Evolutionary conservation across 2,113 vertebrate species (phyloP), one percentile per base, ranked within the genome.

Genomic region (Mesembrinibis cayennensis): DNA sequence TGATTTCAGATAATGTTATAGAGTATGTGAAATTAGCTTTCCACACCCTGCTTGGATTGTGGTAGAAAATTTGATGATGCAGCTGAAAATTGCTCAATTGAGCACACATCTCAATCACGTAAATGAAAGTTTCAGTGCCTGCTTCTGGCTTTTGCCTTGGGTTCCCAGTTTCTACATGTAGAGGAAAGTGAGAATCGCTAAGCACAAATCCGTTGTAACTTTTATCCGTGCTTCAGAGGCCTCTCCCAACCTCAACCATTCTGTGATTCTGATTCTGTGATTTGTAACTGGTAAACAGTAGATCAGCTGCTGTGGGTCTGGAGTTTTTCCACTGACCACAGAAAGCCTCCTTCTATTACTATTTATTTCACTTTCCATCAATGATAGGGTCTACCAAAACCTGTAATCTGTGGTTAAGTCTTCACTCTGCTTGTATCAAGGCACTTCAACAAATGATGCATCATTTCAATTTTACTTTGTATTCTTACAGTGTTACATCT

Each of bases 1-100:
- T 90, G 89, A 91, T 95, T 91, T 91, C 56, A 94, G 92, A 91
- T 95, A 83, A 52, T 65, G 50, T 66, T 88, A 27, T 2, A 53
- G 49, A 56, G 53, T 63, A 59, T 11, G 20, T 86, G 82, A 95
- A 94, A 90, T 74, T 38, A 93, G 74, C 62, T 93, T 87, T 90
- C 92, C 93, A 67, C 90, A 49, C 92, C 95, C 85, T 90, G 66
- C 27, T 87, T 90, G 89, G 34, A 40, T 61, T 65, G 77, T 93
- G 61, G 65, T 79, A 58, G 65, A 85, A 81, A 91, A 87, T 5
- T 38, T 70, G 95, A 95, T 95, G 94, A 93, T 91, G 81, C 18
- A 66, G 81, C 74, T 94, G 52, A 79, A 96, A 94, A 71, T 59
- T 1, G 1, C 34, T 70, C 17, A 21, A 50, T 72, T 89, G 32